These are phyloP conservation scores for Phylloscopus collybita DNA, from an alignment of 2,797 vertebrate species.

Conservation along the genomic window DNA sequence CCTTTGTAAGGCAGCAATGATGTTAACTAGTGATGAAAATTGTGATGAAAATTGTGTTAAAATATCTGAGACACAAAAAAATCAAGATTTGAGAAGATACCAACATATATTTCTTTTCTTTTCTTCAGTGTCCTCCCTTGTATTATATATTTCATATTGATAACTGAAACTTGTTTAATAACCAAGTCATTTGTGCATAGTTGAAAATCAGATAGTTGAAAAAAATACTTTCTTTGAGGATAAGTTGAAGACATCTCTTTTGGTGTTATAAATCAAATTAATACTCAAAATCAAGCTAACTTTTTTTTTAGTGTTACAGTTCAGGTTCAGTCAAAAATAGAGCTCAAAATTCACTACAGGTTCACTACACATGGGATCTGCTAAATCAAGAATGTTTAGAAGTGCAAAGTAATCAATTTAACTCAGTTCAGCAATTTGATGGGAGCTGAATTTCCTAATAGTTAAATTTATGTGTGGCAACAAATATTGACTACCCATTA, in stretches of 20 bases:
- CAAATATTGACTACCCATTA: background rate
- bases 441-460: background rate
- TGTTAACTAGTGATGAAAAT: background rate
- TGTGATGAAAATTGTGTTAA: background rate
- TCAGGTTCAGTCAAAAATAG: background rate
- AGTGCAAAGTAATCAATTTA: background rate
- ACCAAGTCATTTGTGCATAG: background rate
- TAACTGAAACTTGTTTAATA: background rate
- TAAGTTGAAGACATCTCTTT: background rate
- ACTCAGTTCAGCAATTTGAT: background rate
- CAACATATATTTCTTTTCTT: background rate
- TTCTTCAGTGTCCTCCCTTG: background rate
- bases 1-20: background rate
- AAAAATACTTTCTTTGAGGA: background rate
- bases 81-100: background rate
- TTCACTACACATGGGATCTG: background rate
- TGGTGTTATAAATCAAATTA: background rate
- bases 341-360: background rate
- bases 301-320: rapidly evolving
- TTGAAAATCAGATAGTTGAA: background rate
- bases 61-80: background rate
- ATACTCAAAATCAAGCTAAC: background rate
- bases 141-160: background rate
- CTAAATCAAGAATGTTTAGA: background rate
- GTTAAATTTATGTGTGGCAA: background rate